Evolutionary conservation across 2,888 invertebrate genomes (phyloP), one percentile per base, ranked within the genome.

Genomic region (Stegophylla sp.): DNA sequence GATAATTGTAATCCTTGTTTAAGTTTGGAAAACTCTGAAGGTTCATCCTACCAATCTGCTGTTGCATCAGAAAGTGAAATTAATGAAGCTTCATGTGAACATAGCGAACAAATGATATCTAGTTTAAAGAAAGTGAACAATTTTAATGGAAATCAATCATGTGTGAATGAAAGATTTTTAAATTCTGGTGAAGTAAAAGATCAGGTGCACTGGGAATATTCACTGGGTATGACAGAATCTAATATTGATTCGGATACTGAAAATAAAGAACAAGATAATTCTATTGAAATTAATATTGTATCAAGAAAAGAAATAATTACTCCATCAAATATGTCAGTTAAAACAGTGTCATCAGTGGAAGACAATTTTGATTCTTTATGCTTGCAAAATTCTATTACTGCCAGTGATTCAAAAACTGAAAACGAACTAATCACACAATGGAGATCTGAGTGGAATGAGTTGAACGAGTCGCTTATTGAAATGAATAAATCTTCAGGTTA

Each of bases 351-450:
- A 4, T 10, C 23, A 17, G n/a, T 17, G 0, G 17, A 23, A 51
- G 41, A 51, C 61, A 15, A 73, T 61, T 45, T 20, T 3, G 20
- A 45, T 73, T 2, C 59, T 26, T 3, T 61, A 9, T 20, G n/a
- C 0, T 43, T n/a, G 13, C 43, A 48, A 34, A 64, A 17, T 20
- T 41, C 28, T 20, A 76, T 1, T 9, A 28, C 17, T 17, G 20
- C 56, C 59, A 45, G 48, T 28, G 23, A 28, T 67, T 20, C 43
- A 28, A 5, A 69, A 34, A 59, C 20, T 7, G 23, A 64, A 17
- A 63, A 64, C 51, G 75, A 67, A 67, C 20, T 69, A 48, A 69
- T 77, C 5, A 26, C 28, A n/a, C 67, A 77, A 15, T 77, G 77
- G 77, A 59, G 7, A n/a, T 77, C 56, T 23, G 77, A 77, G 67